Evolutionary conservation across 37 sponge, comb jelly and placozoan genomes (phyloP).

Genomic region (Tethya wilhelma): DNA sequence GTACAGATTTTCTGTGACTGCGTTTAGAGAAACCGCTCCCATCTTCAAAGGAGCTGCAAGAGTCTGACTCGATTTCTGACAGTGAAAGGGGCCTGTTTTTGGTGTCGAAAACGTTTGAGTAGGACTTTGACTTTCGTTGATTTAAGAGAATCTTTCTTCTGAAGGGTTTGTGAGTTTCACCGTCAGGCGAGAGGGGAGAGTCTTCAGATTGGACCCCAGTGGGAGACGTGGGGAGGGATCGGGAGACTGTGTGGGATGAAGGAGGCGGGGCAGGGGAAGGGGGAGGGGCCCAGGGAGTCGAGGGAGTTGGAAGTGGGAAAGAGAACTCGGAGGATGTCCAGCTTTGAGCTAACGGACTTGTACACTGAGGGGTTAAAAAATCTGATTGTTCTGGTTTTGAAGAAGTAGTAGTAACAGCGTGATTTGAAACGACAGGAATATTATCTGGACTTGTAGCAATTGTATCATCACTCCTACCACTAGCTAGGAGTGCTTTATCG

Average conservation of each 20-base stretch:
- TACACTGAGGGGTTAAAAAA: slow-evolving; percentile 15
- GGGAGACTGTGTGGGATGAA: not conserved
- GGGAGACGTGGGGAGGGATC: slow-evolving; percentile 32
- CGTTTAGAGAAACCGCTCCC: too few species aligned
- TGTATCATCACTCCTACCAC: too few species aligned
- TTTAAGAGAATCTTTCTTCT: too few species aligned
- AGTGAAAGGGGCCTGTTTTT: too few species aligned
- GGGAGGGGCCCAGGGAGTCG: slow-evolving; percentile 66
- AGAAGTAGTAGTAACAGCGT: not conserved
- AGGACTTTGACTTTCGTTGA: too few species aligned
- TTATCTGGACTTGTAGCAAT: not conserved
- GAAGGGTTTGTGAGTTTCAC: not conserved
- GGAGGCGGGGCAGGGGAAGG: slow-evolving; percentile 26
- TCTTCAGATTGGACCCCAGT: not conserved
- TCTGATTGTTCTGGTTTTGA: not conserved
- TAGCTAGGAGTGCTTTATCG: not conserved
- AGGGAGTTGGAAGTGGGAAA: slow-evolving; percentile 39
- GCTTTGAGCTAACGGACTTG: slow-evolving; percentile 28
- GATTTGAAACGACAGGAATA: not conserved
- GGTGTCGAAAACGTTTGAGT: too few species aligned
- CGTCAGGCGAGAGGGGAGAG: not conserved
- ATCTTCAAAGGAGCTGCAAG: too few species aligned
- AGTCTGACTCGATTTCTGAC: too few species aligned
- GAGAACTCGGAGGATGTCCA: slow-evolving; percentile 55
- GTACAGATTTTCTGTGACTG: too few species aligned